Evolutionary conservation across 2,888 invertebrate species (phyloP).

Genomic region (Eupithecia tripunctaria): DNA sequence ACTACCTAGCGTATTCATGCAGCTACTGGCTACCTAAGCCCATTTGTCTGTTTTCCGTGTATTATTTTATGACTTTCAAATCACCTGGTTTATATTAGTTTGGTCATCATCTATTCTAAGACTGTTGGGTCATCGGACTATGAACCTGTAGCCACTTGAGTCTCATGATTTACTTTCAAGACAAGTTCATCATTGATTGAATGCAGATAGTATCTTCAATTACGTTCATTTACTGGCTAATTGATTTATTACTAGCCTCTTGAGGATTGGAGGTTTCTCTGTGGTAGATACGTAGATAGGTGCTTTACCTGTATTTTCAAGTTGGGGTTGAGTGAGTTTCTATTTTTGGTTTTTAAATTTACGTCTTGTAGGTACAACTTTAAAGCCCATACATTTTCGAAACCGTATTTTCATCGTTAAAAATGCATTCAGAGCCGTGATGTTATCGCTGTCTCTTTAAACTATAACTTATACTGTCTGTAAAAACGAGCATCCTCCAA

Average conservation of each 20-base stretch:
- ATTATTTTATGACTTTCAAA: conserved; percentile 12
- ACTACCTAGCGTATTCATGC: neutral
- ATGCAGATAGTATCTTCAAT: conserved; percentile 32
- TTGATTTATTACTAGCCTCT: conserved; percentile 18
- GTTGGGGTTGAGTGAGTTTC: neutral
- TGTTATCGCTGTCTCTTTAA: conserved; percentile 13
- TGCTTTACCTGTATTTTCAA: conserved; percentile 9
- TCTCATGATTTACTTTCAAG: conserved; percentile 33
- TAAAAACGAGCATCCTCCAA: conserved; percentile 23
- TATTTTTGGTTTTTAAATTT: neutral
- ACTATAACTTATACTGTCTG: conserved; percentile 5
- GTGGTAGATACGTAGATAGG: too few species aligned
- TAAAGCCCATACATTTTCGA: neutral
- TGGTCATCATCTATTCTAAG: conserved; percentile 37
- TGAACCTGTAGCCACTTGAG: conserved; percentile 42
- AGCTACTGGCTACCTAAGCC: neutral
- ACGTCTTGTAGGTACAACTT: neutral
- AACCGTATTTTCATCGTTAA: neutral
- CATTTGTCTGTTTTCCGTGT: neutral
- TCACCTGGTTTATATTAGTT: conserved; percentile 12
- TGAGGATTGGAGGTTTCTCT: conserved; percentile 2
- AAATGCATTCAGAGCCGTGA: conserved; percentile 15
- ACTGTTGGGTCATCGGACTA: conserved; percentile 39
- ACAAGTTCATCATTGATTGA: conserved; percentile 35
- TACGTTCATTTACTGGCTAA: conserved; percentile 25